Evolutionary conservation across 2,797 vertebrate species (phyloP), one percentile per base, ranked within the genome.

Genomic region (Megalops cyprinoides): DNA sequence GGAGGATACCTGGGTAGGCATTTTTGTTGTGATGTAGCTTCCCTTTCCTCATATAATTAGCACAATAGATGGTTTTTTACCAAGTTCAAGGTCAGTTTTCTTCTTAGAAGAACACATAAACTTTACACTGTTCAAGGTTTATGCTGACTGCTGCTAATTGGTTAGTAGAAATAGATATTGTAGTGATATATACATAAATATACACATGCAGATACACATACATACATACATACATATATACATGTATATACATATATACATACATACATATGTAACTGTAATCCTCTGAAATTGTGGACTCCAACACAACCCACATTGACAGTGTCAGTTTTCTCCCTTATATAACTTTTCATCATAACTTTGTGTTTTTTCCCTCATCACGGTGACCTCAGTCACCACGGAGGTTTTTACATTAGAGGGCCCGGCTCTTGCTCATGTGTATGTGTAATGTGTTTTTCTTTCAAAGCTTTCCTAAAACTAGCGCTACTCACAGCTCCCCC

Each of bases 381-480:
- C 34, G 3, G 9, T 9, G 65, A 20, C 65, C 20, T 42, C 3
- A 42, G 18, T 7, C 20, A 42, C 28, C 23, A 3, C 23, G 48
- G 28, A 49, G 25, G 44, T 5, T 44, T 31, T 25, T 53, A 37
- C n/a, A 39, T 77, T 58, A 4, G 10, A 42, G 53, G 31, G 0
- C 51, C 74, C 4, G 10, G 28, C 62, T 12, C 62, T 67, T 34
- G 6, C 62, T 67, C n/a, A 58, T 53, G 25, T 53, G 48, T 23
- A 1, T 15, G 23, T 7, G 25, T n/a, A 76, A n/a, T n/a, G 65
- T 76, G 49, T 76, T 51, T 53, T 76, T 56, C 31, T 56, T 77
- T 42, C 39, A 14, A 53, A 77, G 37, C 55, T n/a, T 74, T 76
- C 42, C 31, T 60, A n/a, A 56, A 55, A 9, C 31, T 37, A 42